Conservation (phyloP, 2,797 vertebrate genomes). For the Picus viridis region DNA sequence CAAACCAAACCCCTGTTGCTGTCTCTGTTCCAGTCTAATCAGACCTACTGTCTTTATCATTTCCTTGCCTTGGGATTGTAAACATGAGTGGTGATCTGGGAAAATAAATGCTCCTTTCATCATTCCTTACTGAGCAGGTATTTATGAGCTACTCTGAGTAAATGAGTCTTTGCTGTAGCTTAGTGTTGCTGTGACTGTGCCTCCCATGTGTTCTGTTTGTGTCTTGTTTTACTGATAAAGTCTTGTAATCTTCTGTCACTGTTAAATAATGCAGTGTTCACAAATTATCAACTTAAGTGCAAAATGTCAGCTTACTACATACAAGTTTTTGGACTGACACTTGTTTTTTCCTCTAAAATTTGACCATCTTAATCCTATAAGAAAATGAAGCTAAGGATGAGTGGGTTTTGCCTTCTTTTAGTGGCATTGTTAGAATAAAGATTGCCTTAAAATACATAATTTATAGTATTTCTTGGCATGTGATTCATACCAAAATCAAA, state of each 20-base stretch:
- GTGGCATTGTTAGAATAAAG: background rate
- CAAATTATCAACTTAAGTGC: background rate
- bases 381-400: background rate
- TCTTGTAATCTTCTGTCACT: background rate
- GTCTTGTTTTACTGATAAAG: background rate
- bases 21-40: background rate
- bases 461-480: background rate
- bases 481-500: conserved; percentile 14
- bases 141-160: background rate
- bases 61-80: background rate
- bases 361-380: background rate
- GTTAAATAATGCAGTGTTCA: background rate
- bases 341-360: background rate
- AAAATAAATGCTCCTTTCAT: conserved; percentile 5
- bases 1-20: background rate
- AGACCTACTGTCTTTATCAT: background rate
- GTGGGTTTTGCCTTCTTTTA: background rate
- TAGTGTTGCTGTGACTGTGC: background rate
- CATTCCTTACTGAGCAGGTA: background rate
- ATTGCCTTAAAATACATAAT: background rate
- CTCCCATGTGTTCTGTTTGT: background rate
- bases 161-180: background rate
- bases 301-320: background rate
- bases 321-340: background rate
- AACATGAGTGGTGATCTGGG: background rate